A percentile compares a stretch with the other conserved stretches of the same genome.
Conservation (phyloP, 2,113 vertebrate species). For the Petrocephalus microphthalmus region DNA sequence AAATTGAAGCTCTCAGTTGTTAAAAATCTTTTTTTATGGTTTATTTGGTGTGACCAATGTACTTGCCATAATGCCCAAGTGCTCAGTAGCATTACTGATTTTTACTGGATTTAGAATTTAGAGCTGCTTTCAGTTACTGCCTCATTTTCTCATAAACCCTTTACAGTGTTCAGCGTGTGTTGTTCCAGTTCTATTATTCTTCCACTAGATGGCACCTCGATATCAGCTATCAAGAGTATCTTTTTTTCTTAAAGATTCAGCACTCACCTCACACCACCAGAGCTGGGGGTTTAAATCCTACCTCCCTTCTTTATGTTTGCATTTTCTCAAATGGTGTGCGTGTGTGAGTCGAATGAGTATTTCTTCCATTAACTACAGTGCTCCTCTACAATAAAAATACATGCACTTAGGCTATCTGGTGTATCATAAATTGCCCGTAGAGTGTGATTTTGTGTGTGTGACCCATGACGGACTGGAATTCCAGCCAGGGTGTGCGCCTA, state of each 20-base stretch:
- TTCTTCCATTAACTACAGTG: background rate
- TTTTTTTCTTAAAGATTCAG: background rate
- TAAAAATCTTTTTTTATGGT: background rate
- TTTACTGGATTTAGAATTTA: background rate
- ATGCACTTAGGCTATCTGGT: background rate
- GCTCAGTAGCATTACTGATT: background rate
- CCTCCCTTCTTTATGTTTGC: background rate
- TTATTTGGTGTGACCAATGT: background rate
- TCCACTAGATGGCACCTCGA: conserved; percentile 14
- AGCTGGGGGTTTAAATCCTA: background rate
- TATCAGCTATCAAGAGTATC: background rate
- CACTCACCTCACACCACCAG: background rate
- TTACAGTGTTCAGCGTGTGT: background rate
- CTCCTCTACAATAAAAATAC: background rate
- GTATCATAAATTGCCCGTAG: background rate
- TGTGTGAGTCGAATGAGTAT: background rate
- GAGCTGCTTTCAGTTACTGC: background rate
- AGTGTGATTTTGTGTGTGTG: background rate
- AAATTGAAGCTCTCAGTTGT: background rate
- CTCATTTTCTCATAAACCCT: background rate
- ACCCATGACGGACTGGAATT: background rate
- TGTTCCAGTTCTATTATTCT: background rate
- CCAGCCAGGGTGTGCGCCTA: background rate
- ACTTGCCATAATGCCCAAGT: background rate
- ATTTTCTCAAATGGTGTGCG: too few species aligned